phyloP scores from a whole-genome alignment of 2,113 vertebrate species.

The Dermatemys mawii region DNA sequence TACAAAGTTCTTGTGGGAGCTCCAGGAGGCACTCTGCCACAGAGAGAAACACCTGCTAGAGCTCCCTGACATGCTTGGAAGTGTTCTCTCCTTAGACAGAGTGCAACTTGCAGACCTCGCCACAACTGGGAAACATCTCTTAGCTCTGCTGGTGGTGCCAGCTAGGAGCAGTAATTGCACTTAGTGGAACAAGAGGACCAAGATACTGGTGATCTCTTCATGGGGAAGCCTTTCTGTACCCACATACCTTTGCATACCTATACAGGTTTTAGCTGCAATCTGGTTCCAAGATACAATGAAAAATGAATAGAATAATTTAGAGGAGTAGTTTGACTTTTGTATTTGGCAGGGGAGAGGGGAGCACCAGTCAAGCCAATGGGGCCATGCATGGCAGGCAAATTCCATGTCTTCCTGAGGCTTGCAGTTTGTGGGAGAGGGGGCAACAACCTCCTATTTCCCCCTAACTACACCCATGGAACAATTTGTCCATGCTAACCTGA shows the following conservation, averaged over 20 bases:
- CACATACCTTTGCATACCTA: background rate
- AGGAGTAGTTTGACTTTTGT: too few species aligned
- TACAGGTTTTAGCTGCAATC: background rate
- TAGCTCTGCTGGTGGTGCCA: background rate
- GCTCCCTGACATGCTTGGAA: background rate
- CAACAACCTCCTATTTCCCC: too few species aligned
- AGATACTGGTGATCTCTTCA: background rate
- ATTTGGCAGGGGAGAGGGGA: too few species aligned
- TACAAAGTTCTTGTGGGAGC: rapidly evolving
- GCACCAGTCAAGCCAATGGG: too few species aligned
- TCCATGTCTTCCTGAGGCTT: too few species aligned
- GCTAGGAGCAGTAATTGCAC: background rate
- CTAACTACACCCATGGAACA: background rate
- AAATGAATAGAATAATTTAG: background rate
- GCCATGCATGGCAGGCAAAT: too few species aligned
- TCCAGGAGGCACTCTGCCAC: background rate
- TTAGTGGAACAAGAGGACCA: background rate
- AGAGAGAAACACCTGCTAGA: background rate
- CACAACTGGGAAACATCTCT: background rate
- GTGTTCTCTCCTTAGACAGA: background rate
- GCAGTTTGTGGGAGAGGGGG: too few species aligned
- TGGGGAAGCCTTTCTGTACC: background rate
- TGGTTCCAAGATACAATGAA: background rate
- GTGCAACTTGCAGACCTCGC: background rate
- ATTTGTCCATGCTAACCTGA: background rate